Evolutionary conservation across 2,888 invertebrate genomes (phyloP).

Genomic region (Capitulum mitella): DNA sequence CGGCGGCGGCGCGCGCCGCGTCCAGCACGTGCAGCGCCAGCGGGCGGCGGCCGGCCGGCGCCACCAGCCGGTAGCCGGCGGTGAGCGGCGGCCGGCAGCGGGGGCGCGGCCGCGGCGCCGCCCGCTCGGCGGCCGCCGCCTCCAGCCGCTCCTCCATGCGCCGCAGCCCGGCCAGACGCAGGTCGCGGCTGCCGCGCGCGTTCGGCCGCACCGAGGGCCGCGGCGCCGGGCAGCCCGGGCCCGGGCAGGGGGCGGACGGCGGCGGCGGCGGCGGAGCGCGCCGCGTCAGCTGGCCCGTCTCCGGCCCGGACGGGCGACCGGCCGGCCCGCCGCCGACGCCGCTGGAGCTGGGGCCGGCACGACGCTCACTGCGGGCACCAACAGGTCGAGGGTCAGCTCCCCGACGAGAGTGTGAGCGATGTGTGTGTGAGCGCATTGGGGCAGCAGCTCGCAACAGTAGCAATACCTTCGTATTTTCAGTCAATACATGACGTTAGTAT

Average conservation of each 20-base stretch:
- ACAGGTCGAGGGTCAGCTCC: too few species aligned
- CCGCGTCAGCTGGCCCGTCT: conserved; percentile 40
- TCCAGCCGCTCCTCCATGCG: conserved; percentile 55
- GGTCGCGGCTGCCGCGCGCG: conserved; percentile 48
- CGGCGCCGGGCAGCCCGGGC: conserved; percentile 28
- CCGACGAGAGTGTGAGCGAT: too few species aligned
- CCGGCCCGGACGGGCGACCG: conserved; percentile 28
- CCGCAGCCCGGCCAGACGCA: conserved; percentile 56
- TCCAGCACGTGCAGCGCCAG: conserved; percentile 80
- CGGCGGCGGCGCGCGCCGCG: conserved; percentile 61
- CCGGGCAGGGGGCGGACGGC: too few species aligned
- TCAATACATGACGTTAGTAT: too few species aligned
- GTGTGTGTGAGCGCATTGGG: too few species aligned
- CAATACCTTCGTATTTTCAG: too few species aligned
- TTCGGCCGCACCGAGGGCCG: conserved; percentile 45
- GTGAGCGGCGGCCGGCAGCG: conserved; percentile 22
- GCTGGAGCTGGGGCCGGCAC: too few species aligned
- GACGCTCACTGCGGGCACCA: conserved; percentile 1
- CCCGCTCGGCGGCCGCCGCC: conserved; percentile 41
- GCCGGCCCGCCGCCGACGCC: conserved; percentile 30
- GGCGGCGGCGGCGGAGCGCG: conserved; percentile 28
- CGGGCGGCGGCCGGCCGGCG: conserved; percentile 49
- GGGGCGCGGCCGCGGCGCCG: conserved; percentile 40
- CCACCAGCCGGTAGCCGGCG: conserved; percentile 37
- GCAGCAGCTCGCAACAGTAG: too few species aligned